phyloP scores from a whole-genome alignment of 2,888 invertebrate species.

The Heterodera filipjevi region DNA sequence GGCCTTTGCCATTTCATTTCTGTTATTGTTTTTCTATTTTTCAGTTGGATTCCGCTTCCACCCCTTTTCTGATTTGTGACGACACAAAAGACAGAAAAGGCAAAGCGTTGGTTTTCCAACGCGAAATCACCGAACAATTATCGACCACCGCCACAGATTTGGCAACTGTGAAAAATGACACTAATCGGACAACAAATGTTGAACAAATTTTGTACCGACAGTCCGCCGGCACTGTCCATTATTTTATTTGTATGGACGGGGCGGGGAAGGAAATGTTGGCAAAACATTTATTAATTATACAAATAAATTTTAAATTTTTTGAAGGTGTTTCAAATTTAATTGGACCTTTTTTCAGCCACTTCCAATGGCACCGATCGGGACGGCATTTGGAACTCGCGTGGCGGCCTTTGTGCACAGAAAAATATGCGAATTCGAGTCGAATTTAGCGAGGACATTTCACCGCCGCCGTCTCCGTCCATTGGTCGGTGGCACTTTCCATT shows the following conservation, averaged over 20 bases:
- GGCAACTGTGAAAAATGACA: neutral
- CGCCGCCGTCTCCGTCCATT: neutral
- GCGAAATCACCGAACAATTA: neutral
- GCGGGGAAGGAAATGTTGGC: neutral
- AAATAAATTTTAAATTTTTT: no score
- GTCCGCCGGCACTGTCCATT: slow-evolving; percentile 33
- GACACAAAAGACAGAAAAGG: neutral
- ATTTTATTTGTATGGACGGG: slow-evolving; percentile 36
- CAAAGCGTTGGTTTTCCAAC: neutral
- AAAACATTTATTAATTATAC: neutral
- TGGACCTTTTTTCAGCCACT: slow-evolving; percentile 25
- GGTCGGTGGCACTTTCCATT: neutral
- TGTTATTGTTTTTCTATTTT: neutral
- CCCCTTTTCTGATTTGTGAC: neutral
- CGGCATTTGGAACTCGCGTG: slow-evolving; percentile 23
- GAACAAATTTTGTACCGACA: slow-evolving; percentile 6
- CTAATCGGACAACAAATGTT: neutral
- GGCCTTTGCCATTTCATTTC: no score
- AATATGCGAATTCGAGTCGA: slow-evolving; percentile 35
- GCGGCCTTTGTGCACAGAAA: slow-evolving; percentile 32
- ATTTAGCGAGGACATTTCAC: slow-evolving; percentile 14
- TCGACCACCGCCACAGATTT: neutral
- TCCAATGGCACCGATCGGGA: slow-evolving; percentile 30
- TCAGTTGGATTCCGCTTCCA: neutral
- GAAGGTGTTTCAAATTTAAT: no score